Evolutionary conservation across 2,888 invertebrate genomes (phyloP).

Genomic region (Drosophila ustulata): DNA sequence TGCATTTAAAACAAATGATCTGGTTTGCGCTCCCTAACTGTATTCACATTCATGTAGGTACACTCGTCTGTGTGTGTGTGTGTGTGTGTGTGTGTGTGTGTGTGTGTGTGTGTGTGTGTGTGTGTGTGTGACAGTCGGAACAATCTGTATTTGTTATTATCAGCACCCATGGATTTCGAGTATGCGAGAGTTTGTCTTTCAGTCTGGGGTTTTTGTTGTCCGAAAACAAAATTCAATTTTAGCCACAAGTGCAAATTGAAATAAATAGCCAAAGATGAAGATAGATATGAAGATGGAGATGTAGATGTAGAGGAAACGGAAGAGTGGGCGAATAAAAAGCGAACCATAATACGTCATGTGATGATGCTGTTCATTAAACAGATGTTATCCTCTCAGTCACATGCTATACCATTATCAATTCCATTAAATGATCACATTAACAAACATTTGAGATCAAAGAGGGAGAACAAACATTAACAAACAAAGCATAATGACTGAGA

Average conservation of each 20-base stretch:
- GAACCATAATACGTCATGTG: constrained; percentile 28
- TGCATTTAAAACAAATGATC: constrained; percentile 70
- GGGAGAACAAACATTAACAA: not conserved
- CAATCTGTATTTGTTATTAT: constrained; percentile 50
- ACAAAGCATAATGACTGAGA: not conserved
- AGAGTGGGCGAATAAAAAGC: constrained; percentile 2
- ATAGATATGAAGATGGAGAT: not conserved
- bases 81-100: constrained; percentile 8
- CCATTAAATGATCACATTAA: constrained; percentile 2
- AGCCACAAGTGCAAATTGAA: constrained; percentile 46
- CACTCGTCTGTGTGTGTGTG: constrained; percentile 1
- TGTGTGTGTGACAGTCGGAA: constrained; percentile 11
- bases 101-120: constrained; percentile 2
- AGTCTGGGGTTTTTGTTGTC: constrained; percentile 19
- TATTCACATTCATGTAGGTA: not conserved
- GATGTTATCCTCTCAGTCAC: constrained; percentile 14
- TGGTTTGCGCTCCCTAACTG: constrained; percentile 56
- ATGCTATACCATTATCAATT: constrained; percentile 12
- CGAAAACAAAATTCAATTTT: constrained; percentile 36
- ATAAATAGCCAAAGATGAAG: constrained; percentile 9
- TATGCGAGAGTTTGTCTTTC: constrained; percentile 6
- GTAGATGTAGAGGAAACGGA: no score
- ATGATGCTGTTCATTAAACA: constrained; percentile 3
- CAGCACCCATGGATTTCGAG: constrained; percentile 34
- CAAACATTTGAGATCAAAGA: constrained; percentile 13